Percentiles rank a stretch among this genome's conserved stretches.
These are phyloP conservation scores for Ranitomeya imitator DNA, from an alignment of 2,113 vertebrate genomes.

Conservation along the genomic window DNA sequence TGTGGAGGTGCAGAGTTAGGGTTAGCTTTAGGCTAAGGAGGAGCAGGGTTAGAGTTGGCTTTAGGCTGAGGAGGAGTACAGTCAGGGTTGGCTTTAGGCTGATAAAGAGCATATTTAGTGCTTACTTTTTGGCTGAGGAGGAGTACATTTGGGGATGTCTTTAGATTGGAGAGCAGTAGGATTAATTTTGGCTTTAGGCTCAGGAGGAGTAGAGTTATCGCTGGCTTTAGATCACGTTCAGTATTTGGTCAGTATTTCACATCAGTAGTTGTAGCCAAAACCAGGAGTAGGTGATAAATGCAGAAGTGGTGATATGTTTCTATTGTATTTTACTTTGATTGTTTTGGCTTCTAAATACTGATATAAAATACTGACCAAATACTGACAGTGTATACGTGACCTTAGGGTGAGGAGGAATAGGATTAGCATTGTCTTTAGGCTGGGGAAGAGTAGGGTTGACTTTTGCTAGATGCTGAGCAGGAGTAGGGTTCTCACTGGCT, in stretches of 20 bases:
- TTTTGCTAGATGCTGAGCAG: not conserved
- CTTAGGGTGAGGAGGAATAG: too few relatives aligned
- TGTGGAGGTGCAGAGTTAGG: too few relatives aligned
- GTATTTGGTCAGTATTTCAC: too few relatives aligned
- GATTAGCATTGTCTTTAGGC: not conserved
- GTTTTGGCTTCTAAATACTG: too few relatives aligned
- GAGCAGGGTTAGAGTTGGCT: not conserved
- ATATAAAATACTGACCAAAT: too few relatives aligned
- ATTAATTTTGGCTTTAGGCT: not conserved
- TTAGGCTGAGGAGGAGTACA: too few relatives aligned
- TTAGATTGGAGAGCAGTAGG: not conserved
- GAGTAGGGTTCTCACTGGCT: not conserved
- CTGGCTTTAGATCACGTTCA: not conserved
- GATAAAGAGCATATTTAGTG: too few relatives aligned
- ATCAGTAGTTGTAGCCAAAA: too few relatives aligned
- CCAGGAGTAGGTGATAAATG: too few relatives aligned
- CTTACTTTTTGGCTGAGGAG: not conserved
- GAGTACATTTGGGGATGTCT: not conserved
- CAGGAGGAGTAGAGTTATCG: not conserved
- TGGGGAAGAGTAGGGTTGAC: not conserved
- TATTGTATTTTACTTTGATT: too few relatives aligned
- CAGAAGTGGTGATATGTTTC: too few relatives aligned
- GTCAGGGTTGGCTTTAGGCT: not conserved
- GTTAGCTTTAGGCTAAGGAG: not conserved
- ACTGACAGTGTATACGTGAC: too few relatives aligned